A percentile compares a stretch with the other conserved stretches of the same genome.
Conservation (phyloP, 2,113 vertebrate species). For the Lepus europaeus region DNA sequence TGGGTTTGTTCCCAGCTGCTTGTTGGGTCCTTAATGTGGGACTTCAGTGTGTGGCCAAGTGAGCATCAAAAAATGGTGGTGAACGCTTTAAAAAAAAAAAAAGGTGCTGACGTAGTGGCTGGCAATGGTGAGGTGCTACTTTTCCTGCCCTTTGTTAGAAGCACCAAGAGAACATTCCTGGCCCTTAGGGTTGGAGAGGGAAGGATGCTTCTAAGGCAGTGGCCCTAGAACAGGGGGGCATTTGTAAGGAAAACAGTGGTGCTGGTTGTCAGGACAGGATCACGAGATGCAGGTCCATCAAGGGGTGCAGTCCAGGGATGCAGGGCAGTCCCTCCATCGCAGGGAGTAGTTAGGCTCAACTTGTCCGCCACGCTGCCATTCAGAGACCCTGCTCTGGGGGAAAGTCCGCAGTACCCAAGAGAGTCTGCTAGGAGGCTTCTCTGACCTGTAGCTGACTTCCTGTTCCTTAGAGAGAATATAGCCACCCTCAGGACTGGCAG, state of each 20-base stretch:
- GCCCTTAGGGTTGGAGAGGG: not conserved
- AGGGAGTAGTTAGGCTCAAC: not conserved
- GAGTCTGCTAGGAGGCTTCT: not conserved
- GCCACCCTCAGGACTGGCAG: not conserved
- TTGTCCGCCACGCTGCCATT: accelerated
- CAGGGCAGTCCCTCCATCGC: not conserved
- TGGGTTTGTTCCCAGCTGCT: not conserved
- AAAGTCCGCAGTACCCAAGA: not conserved
- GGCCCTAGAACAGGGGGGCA: not conserved
- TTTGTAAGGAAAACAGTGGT: not conserved
- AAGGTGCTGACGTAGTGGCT: too few relatives aligned
- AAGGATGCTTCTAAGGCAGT: not conserved
- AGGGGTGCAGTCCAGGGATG: accelerated
- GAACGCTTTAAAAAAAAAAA: not conserved
- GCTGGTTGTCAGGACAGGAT: not conserved
- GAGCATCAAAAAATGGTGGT: not conserved
- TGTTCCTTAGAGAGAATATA: not conserved
- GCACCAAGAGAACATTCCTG: not conserved
- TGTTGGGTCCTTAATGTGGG: not conserved
- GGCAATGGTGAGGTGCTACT: not conserved
- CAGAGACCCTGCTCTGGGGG: not conserved
- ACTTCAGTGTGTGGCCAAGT: not conserved
- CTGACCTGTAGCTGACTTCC: not conserved
- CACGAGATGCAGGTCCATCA: not conserved
- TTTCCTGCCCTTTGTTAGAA: not conserved